Base-by-base conservation (phyloP, 1,140 invertebrate genomes). In the Sitophilus oryzae region DNA sequence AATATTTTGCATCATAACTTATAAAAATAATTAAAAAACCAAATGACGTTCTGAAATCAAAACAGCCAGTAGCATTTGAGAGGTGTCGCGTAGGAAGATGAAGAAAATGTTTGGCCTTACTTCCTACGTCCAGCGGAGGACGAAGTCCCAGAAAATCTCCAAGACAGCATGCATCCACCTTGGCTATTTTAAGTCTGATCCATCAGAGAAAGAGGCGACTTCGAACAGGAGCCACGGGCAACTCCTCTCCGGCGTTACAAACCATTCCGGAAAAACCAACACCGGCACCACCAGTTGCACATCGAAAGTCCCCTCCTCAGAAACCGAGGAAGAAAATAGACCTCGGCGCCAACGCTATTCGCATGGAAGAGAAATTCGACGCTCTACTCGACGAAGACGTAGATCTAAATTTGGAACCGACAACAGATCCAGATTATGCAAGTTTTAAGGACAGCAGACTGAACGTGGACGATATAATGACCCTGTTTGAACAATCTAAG, bases 71-170 rank as follows among this genome's bases (percentile, higher is more conserved):
- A 34, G 15, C n/a, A 35, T 1, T 1, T 35, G 11, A 15, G 21
- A 50, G 42, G 18, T 16, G 22, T 5, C 25, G 20, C 11, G 48
- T 71, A 30, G 52, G 69, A 56, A 56, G 70, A 47, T 48, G 2
- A 14, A 15, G 45, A n/a, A 38, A 56, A 23, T 6, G 5, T 5
- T 19, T 34, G 14, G 10, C 54, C 9, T 20, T 42, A 15, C 42
- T 37, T 6, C 15, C 30, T 3, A 36, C 5, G 25, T 20, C 66
- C 60, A 18, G 59, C 61, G 51, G 69, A 2, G 75, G 82, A 45
- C 73, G 78, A 55, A 83, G 82, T 53, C 85, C 88, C 0, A 73
- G 88, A n/a, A 90, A 91, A 63, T 89, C 87, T 2, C 89, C 89
- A 0, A 73, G 89, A 21, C 89, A 89, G 67, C 89, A 91, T 64